Percentiles rank a stretch among this genome's conserved stretches.
phyloP scores from a whole-genome alignment of 1,140 invertebrate genomes.

The Drosophila elegans region DNA sequence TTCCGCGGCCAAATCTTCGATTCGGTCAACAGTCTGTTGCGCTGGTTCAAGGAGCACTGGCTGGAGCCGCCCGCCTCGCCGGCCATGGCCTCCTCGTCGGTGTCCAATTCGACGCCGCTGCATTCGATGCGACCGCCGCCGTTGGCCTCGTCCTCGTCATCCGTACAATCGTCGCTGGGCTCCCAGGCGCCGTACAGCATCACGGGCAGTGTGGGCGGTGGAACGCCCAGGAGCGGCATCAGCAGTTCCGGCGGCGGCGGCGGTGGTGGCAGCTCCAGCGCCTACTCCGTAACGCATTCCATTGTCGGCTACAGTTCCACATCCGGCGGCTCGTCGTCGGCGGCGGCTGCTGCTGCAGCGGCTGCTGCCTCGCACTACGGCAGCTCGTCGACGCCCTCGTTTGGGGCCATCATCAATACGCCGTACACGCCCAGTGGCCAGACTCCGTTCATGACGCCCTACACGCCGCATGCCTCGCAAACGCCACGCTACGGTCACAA shows the following conservation, averaged over 20 bases:
- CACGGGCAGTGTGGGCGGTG: conserved; percentile 44
- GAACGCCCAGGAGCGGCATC: conserved; percentile 65
- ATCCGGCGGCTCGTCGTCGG: conserved; percentile 77
- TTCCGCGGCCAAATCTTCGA: conserved; percentile 96
- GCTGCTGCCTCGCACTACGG: conserved; percentile 86
- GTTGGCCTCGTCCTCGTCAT: conserved; percentile 5
- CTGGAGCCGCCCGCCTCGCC: conserved; percentile 95
- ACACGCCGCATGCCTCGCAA: conserved; percentile 89
- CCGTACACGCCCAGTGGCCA: conserved; percentile 96
- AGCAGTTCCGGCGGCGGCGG: conserved; percentile 84
- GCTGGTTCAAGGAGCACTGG: conserved; percentile 99
- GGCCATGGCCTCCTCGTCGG: conserved; percentile 87
- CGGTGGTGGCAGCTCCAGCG: conserved; percentile 53
- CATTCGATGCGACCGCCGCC: conserved; percentile 52
- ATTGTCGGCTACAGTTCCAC: conserved; percentile 85
- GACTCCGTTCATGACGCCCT: conserved; percentile 96
- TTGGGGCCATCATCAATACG: conserved; percentile 86
- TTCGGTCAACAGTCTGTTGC: conserved; percentile 92
- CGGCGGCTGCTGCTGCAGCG: conserved; percentile 5
- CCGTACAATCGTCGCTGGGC: conserved; percentile 81
- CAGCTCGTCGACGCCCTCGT: conserved; percentile 79
- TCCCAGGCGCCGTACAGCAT: conserved; percentile 54
- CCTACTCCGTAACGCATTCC: conserved; percentile 90
- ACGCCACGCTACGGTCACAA: conserved; percentile 88
- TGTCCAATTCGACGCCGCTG: conserved; percentile 86